These are phyloP conservation scores for Hestina assimilis DNA, from an alignment of 1,140 invertebrate genomes.

Conservation along the genomic window DNA sequence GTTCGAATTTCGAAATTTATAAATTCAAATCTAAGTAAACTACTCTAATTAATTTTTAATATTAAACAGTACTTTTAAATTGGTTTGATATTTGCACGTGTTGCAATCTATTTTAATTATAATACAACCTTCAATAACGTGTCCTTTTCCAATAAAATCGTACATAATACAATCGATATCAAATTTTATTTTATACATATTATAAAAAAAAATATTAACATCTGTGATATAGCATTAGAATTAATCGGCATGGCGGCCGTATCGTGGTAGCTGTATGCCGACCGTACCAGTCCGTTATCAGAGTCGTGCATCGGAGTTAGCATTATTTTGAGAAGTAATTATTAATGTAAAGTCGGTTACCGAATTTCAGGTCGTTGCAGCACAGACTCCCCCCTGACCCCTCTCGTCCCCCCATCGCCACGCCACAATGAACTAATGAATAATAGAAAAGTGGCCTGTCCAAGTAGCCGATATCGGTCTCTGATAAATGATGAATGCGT, in stretches of 20 bases:
- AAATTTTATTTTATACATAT: background rate
- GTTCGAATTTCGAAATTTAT: too few species aligned
- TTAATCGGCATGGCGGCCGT: conserved; percentile 9
- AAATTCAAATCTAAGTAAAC: background rate
- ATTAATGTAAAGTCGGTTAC: conserved; percentile 73
- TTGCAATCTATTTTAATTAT: background rate
- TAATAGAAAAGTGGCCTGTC: conserved; percentile 68
- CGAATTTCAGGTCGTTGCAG: conserved; percentile 67
- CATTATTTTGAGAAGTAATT: conserved; percentile 78
- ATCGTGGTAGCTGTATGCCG: conserved; percentile 36
- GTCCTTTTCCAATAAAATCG: background rate
- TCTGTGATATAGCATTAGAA: background rate
- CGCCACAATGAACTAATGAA: conserved; percentile 68
- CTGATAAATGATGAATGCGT: conserved; percentile 72
- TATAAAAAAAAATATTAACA: background rate
- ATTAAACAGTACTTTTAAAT: background rate
- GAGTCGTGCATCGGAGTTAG: conserved; percentile 68
- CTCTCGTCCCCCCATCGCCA: conserved; percentile 1
- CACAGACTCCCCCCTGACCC: conserved; percentile 27
- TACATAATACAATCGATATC: background rate
- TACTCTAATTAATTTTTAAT: background rate
- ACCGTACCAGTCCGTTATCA: conserved; percentile 58
- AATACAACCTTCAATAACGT: background rate
- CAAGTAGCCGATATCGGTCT: conserved; percentile 63
- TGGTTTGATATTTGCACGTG: background rate